These are phyloP conservation scores for Bos indicus DNA, from an alignment of 2,113 vertebrate genomes.

Conservation along the genomic window DNA sequence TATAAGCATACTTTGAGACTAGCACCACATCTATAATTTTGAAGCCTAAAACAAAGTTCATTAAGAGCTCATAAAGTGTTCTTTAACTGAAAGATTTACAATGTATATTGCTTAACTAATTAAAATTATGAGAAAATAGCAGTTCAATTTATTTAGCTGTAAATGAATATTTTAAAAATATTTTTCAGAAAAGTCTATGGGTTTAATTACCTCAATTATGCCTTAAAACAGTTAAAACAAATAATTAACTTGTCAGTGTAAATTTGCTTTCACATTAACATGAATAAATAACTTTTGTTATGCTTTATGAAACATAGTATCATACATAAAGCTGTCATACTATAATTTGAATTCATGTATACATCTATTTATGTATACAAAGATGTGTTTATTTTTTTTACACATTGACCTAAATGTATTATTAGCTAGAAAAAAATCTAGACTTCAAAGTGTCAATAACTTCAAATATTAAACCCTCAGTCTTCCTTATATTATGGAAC, in stretches of 20 bases:
- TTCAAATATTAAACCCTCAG: neutral
- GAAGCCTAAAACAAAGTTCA: neutral
- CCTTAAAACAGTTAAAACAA: constrained; percentile 40
- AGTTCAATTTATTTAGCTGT: constrained; percentile 38
- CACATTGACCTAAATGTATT: neutral
- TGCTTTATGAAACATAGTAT: neutral
- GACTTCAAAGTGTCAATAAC: neutral
- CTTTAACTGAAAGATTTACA: neutral
- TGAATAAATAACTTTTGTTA: constrained; percentile 18
- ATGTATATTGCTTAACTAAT: neutral
- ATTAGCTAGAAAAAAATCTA: neutral
- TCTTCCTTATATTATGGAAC: neutral
- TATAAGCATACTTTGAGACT: neutral
- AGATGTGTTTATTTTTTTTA: neutral
- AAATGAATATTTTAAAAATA: constrained; percentile 40
- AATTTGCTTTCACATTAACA: neutral
- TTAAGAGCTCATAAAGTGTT: neutral
- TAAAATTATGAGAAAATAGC: constrained; percentile 5
- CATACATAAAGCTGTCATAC: neutral
- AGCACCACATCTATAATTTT: neutral
- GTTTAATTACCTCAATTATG: constrained; percentile 47
- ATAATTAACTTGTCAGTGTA: constrained; percentile 47
- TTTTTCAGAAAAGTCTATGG: neutral
- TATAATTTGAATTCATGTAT: neutral
- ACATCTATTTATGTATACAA: neutral